These are phyloP conservation scores for Diabrotica virgifera DNA, from an alignment of 1,140 invertebrate species.

Conservation along the genomic window DNA sequence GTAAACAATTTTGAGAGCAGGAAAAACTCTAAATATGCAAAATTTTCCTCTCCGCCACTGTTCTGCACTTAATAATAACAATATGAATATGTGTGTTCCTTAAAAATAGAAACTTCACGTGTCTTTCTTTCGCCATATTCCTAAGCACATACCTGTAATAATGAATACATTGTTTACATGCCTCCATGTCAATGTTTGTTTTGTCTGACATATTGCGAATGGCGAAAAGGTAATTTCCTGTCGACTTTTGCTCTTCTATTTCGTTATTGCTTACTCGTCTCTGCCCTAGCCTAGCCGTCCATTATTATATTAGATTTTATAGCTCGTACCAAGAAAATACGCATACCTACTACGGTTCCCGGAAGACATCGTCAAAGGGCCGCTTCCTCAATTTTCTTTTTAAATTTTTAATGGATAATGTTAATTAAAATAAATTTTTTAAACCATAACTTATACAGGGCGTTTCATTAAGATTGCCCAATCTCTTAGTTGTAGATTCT, in stretches of 20 bases:
- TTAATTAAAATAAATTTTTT: too few relatives aligned
- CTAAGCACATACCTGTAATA: slow-evolving; percentile 36
- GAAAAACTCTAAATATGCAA: too few relatives aligned
- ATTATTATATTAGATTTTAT: slow-evolving; percentile 18
- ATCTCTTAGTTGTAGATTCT: too few relatives aligned
- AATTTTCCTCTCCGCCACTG: too few relatives aligned
- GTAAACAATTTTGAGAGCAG: too few relatives aligned
- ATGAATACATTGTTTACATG: slow-evolving; percentile 39
- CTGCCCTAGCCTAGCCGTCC: slow-evolving; percentile 1
- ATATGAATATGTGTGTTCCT: neutral
- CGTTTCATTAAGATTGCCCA: too few relatives aligned
- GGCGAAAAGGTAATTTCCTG: slow-evolving; percentile 40
- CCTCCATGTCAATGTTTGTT: slow-evolving; percentile 40
- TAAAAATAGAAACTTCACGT: neutral
- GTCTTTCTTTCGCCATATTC: neutral
- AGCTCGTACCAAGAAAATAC: neutral
- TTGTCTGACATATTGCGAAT: slow-evolving; percentile 41
- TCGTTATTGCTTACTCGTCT: slow-evolving; percentile 11
- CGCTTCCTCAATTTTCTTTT: too few relatives aligned
- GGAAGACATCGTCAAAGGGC: too few relatives aligned
- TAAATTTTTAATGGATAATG: too few relatives aligned
- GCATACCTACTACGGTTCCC: too few relatives aligned
- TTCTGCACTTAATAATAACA: too few relatives aligned
- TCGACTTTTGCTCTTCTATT: slow-evolving; percentile 17
- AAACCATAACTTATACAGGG: too few relatives aligned